Conservation (phyloP, 2,113 vertebrate genomes). For the Uria aalge region DNA sequence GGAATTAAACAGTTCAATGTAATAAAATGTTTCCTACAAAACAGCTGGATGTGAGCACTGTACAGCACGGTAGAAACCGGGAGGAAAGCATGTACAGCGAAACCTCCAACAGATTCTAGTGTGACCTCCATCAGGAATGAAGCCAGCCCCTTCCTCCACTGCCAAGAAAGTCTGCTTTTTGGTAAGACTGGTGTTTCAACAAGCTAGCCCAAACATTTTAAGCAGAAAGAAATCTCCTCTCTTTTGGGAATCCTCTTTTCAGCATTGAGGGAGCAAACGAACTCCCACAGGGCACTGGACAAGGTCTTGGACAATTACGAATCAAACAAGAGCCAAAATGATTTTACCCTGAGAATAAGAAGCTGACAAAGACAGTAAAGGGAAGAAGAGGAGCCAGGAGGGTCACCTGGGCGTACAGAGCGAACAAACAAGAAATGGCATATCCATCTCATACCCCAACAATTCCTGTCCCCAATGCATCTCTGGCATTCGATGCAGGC, state of each 20-base stretch:
- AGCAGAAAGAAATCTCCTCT: background rate
- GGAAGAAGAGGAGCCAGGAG: background rate
- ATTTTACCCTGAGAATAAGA: background rate
- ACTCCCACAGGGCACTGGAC: background rate
- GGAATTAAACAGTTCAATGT: background rate
- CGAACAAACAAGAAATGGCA: background rate
- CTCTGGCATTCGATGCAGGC: background rate
- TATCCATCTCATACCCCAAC: rapidly evolving
- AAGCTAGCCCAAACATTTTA: background rate
- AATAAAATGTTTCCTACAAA: background rate
- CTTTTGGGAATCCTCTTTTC: background rate
- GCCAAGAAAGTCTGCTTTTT: background rate
- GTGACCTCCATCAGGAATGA: background rate
- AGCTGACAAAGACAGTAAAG: background rate
- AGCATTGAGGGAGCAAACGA: rapidly evolving
- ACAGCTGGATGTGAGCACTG: background rate
- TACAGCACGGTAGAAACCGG: background rate
- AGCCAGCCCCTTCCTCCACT: background rate
- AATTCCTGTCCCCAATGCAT: background rate
- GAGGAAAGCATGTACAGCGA: background rate
- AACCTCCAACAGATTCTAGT: background rate
- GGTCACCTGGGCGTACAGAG: background rate
- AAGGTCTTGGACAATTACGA: background rate
- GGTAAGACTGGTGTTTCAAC: background rate
- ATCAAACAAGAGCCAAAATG: background rate